Percentiles rank a stretch among this genome's conserved stretches.
phyloP scores from a whole-genome alignment of 2,113 vertebrate species.

The Notiomystis cincta region DNA sequence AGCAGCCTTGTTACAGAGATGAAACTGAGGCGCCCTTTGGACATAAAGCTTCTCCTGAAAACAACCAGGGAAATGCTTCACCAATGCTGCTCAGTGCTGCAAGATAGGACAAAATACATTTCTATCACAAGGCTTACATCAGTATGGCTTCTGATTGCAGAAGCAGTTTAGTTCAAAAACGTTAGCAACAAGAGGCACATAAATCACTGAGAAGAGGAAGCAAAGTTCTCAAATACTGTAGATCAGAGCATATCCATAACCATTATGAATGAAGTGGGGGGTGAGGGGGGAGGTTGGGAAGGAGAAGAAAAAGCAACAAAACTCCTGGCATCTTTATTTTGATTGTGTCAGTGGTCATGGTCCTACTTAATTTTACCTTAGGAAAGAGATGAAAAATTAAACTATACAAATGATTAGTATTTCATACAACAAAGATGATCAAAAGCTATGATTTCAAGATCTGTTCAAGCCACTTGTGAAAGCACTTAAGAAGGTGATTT shows the following conservation, averaged over 20 bases:
- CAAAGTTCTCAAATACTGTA: neutral
- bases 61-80: neutral
- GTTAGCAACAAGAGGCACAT: neutral
- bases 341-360: neutral
- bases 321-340: neutral
- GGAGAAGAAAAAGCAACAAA: neutral
- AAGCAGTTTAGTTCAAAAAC: neutral
- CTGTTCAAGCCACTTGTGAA: neutral
- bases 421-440: neutral
- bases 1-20: neutral
- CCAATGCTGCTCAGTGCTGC: neutral
- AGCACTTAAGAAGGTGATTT: neutral
- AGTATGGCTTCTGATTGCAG: neutral
- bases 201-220: neutral
- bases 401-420: neutral
- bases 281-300: accelerated
- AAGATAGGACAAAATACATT: neutral
- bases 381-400: neutral
- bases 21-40: neutral
- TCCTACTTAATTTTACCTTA: neutral
- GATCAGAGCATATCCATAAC: neutral
- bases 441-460: neutral
- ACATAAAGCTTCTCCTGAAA: neutral
- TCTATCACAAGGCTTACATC: neutral
- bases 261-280: neutral